Evolutionary conservation across 2,888 invertebrate species (phyloP), one percentile per base, ranked within the genome.

Genomic region (Nematopogon swammerdamellus): DNA sequence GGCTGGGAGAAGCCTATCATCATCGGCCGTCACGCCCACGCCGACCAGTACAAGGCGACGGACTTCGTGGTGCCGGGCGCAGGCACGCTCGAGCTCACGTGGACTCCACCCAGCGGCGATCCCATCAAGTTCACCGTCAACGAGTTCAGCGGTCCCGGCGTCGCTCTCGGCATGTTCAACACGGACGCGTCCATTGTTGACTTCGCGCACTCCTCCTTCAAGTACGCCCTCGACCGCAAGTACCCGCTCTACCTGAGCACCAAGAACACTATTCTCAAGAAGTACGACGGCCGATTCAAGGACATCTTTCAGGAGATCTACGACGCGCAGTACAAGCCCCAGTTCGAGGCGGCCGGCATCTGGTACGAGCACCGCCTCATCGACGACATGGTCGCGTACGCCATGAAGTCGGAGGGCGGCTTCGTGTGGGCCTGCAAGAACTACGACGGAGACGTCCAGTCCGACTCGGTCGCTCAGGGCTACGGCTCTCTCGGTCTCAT

Each of bases 371-470:
- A 99, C 71, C 86, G 98, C 53, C 81, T 99, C 49, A 99, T 99
- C 64, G 98, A 99, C 68, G 98, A 99, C 63, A 98, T 98, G 98
- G 97, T 98, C 14, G 98, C 98, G 2, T 96, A 97, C 64, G 89
- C 91, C 29, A 93, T 98, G 92, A 98, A 98, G 71, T 93, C 95
- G 0, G 95, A 96, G 60, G 99, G 99, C 57, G 98, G 98, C 44
- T 99, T 98, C 70, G 97, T 99, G 0, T 99, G 98, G 98, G 97
- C 98, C 8, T 99, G 98, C 73, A 99, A 99, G 71, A 99, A 99
- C 72, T 99, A 99, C 67, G 98, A 99, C 64, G 98, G 98, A 44
- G 98, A 99, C 73, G 98, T 99, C 0, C 98, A 99, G 71, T 97
- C 96, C 0, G 98, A 99, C 72, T 93, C 96, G 1, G 94, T 99